Evolutionary conservation across 1,140 invertebrate genomes (phyloP).

Genomic region (Cydia amplana): DNA sequence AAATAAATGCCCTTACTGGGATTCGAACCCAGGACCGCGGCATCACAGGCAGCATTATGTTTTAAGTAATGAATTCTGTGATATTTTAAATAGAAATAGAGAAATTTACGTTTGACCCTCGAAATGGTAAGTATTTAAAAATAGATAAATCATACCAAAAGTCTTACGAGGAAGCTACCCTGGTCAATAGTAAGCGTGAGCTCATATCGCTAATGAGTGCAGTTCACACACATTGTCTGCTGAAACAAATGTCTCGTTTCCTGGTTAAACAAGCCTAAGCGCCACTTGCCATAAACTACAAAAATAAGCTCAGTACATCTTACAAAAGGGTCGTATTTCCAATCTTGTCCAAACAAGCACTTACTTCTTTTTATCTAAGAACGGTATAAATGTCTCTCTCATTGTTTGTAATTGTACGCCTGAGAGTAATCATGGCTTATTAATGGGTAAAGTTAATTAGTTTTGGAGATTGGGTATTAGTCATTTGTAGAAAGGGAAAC

Average conservation of each 20-base stretch:
- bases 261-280: not conserved
- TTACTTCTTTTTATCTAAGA: not conserved
- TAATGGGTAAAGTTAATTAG: conserved; percentile 27
- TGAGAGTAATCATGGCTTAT: conserved; percentile 19
- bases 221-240: conserved; percentile 51
- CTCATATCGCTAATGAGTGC: conserved; percentile 51
- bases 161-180: not conserved
- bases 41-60: too few relatives aligned
- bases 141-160: not conserved
- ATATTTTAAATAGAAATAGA: too few relatives aligned
- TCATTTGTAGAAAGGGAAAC: conserved; percentile 10
- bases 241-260: conserved; percentile 17
- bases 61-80: too few relatives aligned
- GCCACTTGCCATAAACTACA: not conserved
- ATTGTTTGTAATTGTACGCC: conserved; percentile 12
- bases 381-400: not conserved
- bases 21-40: too few relatives aligned
- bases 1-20: too few relatives aligned
- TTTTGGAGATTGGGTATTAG: conserved; percentile 20
- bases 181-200: conserved; percentile 48
- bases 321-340: not conserved
- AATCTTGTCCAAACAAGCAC: not conserved
- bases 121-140: not conserved
- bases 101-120: not conserved
- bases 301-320: not conserved